Percentiles rank a stretch among this genome's conserved stretches.
phyloP scores from a whole-genome alignment of 1,140 invertebrate genomes.

The Scaptomyza montana region DNA sequence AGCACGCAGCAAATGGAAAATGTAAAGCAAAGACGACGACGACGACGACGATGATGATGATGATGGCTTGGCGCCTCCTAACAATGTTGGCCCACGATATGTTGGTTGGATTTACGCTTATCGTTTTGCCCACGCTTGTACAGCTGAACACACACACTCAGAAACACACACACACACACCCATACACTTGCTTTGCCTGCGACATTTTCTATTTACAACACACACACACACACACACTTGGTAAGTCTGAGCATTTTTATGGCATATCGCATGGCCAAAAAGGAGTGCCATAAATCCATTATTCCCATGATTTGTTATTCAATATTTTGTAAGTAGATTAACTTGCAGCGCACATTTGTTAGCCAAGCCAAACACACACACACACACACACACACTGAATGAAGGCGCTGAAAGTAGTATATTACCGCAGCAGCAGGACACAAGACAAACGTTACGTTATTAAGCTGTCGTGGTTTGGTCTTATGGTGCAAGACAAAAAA shows the following conservation, averaged over 20 bases:
- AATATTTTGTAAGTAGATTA: constrained; percentile 83
- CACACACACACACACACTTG: constrained; percentile 17
- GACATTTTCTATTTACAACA: constrained; percentile 73
- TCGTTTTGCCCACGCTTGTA: constrained; percentile 48
- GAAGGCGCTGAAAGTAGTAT: constrained; percentile 61
- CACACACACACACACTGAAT: neutral
- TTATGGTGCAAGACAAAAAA: neutral
- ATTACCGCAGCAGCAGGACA: constrained; percentile 56
- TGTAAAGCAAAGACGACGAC: constrained; percentile 45
- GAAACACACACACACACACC: constrained; percentile 12
- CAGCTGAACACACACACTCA: constrained; percentile 32
- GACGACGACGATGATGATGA: constrained; percentile 46
- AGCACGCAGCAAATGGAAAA: constrained; percentile 47
- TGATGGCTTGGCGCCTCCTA: constrained; percentile 34
- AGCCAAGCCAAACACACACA: constrained; percentile 23
- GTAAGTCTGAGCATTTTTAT: constrained; percentile 59
- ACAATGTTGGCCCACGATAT: constrained; percentile 71
- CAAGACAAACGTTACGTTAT: constrained; percentile 31
- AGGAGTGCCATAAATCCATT: constrained; percentile 80
- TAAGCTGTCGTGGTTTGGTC: constrained; percentile 44
- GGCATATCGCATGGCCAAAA: constrained; percentile 71
- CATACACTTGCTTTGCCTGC: constrained; percentile 6
- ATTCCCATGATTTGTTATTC: constrained; percentile 83
- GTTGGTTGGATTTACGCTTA: constrained; percentile 71
- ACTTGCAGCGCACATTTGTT: constrained; percentile 78